phyloP scores from a whole-genome alignment of 64 coral and sea anemone species.

The Pachyseris speciosa region DNA sequence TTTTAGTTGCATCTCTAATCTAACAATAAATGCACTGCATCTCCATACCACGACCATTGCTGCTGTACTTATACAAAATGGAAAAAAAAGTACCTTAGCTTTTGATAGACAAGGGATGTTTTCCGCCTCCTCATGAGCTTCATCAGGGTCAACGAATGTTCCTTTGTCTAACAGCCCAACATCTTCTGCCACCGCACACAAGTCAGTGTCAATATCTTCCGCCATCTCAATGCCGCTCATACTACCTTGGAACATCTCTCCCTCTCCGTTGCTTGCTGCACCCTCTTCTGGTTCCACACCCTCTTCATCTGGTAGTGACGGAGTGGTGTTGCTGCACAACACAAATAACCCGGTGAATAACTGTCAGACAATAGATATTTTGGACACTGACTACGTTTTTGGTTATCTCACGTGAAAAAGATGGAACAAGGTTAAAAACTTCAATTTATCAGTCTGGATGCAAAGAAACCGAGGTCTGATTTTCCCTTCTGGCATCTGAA shows the following conservation, averaged over 20 bases:
- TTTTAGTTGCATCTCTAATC: no score
- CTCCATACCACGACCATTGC: neutral
- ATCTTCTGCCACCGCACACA: neutral
- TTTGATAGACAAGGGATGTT: neutral
- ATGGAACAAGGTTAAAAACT: no score
- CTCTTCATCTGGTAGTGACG: neutral
- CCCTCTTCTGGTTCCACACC: neutral
- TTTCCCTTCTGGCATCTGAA: no score
- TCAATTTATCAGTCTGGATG: no score
- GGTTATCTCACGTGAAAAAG: no score
- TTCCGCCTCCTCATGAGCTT: neutral
- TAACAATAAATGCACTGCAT: neutral
- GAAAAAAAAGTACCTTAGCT: neutral
- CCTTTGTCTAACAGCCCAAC: neutral
- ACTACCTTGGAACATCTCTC: neutral
- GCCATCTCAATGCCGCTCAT: neutral
- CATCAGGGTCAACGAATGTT: neutral
- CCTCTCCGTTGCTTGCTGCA: neutral
- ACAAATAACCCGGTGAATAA: neutral
- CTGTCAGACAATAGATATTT: no score
- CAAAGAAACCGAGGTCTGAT: no score
- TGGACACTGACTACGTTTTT: no score
- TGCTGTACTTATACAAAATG: neutral
- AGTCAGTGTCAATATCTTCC: neutral
- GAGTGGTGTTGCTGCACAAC: neutral